Base-by-base conservation (phyloP, 2,888 invertebrate genomes). In the Pollenia labialis region DNA sequence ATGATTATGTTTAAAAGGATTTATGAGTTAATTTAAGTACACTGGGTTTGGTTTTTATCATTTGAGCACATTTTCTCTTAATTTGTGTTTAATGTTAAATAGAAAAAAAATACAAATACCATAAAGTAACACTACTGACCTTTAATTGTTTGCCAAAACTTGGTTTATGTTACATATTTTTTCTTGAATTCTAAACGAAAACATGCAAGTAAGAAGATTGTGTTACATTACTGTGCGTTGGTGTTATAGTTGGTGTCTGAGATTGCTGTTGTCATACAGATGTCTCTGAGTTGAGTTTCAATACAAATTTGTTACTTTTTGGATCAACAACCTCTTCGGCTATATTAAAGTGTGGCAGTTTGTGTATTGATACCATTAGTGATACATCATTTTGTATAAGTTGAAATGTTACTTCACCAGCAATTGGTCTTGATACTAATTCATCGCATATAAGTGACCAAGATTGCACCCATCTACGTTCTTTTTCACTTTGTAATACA, bases 381-480 rank as follows among this genome's bases (percentile, higher is more conserved):
- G 98, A 98, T 42, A 99, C 96, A 92, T 99, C 98, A 88, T 97
- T 97, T 93, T 98, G 98, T 40, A 99, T 95, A 54, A 99, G 94
- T 92, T 99, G 98, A 94, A 99, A 99, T 82, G 97, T 95, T 66
- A 96, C 95, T 77, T 97, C 97, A 90, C 97, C 96, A 0, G 96
- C 95, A 23, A 99, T 95, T 0, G 98, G 97, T 9, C 98, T 94
- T 0, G 99, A 98, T 0, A 98, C 95, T 44, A 98, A 95, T 90
- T 97, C 97, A 90, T 99, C 98, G 89, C 98, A 98, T 88, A 99
- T 96, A 68, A 99, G 94, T 3, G 99, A 97, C 99, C 99, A 99
- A 54, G 98, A 97, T 91, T 99, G 98, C n/a, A 97, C 94, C 60
- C 95, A 95, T 76, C 97, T 95, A 56, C 95, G 94, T 91, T 98